phyloP scores from a whole-genome alignment of 2,797 vertebrate species.

The Mus caroli region DNA sequence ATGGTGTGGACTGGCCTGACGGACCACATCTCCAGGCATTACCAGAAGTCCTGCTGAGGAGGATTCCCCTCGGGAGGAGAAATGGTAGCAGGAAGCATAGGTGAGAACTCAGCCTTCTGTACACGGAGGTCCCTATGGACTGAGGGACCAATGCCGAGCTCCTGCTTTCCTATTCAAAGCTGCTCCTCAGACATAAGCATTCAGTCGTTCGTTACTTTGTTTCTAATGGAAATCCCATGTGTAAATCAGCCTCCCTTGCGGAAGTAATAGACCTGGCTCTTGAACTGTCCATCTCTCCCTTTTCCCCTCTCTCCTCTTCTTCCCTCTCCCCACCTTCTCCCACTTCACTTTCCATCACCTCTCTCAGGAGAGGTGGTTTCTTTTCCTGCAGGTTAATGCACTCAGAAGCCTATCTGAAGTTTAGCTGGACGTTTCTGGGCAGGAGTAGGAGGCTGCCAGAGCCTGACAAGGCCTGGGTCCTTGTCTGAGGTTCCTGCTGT shows the following conservation, averaged over 20 bases:
- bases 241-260: no score
- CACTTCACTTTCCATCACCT: no score
- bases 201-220: neutral
- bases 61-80: rapidly evolving
- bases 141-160: neutral
- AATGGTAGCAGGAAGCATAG: neutral
- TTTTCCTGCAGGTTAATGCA: neutral
- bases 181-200: neutral
- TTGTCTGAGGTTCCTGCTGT: slow-evolving; percentile 47
- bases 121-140: neutral
- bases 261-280: neutral
- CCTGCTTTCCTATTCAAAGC: neutral
- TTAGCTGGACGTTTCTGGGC: neutral
- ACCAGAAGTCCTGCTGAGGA: rapidly evolving
- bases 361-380: neutral
- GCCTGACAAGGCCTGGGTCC: neutral
- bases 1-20: no score
- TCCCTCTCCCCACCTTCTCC: no score
- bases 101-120: neutral
- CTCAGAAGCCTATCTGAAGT: neutral
- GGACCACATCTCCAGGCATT: no score
- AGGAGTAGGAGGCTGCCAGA: neutral
- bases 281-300: neutral
- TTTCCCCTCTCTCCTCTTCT: neutral
- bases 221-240: neutral